Evolutionary conservation across 2,113 vertebrate genomes (phyloP).

Genomic region (Oceanodroma tethys): DNA sequence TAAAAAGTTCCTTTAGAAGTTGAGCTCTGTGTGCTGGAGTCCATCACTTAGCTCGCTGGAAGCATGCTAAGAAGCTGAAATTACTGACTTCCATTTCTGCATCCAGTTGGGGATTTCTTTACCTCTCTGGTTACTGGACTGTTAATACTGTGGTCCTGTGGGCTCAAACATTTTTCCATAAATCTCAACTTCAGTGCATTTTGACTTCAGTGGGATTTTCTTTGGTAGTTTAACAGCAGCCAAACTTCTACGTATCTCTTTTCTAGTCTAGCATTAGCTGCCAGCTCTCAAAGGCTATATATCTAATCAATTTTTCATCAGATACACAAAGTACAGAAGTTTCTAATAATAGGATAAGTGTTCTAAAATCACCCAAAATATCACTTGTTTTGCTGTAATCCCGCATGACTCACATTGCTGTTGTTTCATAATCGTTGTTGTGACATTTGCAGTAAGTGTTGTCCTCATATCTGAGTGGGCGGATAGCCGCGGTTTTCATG

Average conservation of each 20-base stretch:
- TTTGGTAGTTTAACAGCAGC: slow-evolving; percentile 54
- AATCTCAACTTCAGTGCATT: slow-evolving; percentile 50
- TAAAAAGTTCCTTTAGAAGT: background rate
- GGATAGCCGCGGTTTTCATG: slow-evolving; percentile 35
- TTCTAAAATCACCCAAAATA: slow-evolving; percentile 59
- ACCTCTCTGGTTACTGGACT: slow-evolving; percentile 58
- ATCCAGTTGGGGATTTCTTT: slow-evolving; percentile 59
- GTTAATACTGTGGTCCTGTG: slow-evolving; percentile 43
- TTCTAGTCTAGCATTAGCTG: slow-evolving; percentile 28
- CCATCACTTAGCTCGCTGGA: background rate
- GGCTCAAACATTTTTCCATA: slow-evolving; percentile 55
- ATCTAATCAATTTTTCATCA: slow-evolving; percentile 62
- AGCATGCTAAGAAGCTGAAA: slow-evolving; percentile 48
- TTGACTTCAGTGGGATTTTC: slow-evolving; percentile 46
- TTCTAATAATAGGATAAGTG: slow-evolving; percentile 66
- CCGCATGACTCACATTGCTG: slow-evolving; percentile 55
- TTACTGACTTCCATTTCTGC: slow-evolving; percentile 51
- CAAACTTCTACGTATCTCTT: slow-evolving; percentile 38
- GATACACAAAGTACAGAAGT: slow-evolving; percentile 14
- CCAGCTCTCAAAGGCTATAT: slow-evolving; percentile 13
- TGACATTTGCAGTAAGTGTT: slow-evolving; percentile 68
- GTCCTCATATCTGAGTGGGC: slow-evolving; percentile 56
- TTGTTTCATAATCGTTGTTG: slow-evolving; percentile 66
- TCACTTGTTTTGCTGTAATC: slow-evolving; percentile 40
- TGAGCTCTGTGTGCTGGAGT: background rate